Base-by-base conservation (phyloP, 1,140 invertebrate species). In the Metaphire vulgaris region DNA sequence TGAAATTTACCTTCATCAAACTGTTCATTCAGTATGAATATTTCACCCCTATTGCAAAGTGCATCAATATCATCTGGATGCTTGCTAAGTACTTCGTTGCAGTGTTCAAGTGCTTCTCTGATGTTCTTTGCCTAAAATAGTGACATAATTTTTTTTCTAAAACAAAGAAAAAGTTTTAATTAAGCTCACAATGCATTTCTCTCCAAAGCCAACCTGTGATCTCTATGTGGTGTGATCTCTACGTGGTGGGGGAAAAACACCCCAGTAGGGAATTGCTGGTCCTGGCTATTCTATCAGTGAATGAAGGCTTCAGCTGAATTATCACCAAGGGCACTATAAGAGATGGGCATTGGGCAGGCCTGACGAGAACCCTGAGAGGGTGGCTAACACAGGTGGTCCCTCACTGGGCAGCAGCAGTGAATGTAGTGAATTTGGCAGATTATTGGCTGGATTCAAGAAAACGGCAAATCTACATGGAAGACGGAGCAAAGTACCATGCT, bases 11-110 rank as follows among this genome's bases (percentile, higher is more conserved):
- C 93, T 89, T 97, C 93, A 81, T 97, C 94, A 85, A 90, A 98
- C 89, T 97, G 90, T 85, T 98, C 96, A 68, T 91, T 91, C 2
- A 90, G 89, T 31, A 99, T 88, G 85, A 97, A 92, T 21, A 95
- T 94, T 82, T 99, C 97, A 0, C 92, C 98, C 81, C 92, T 89
- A 86, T 99, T 94, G 86, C 94, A 96, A 69, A 95, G 89, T 34
- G 94, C 86, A 76, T 92, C 89, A 1, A 92, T 87, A 79, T 88
- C 88, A 77, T 91, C 89, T 73, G 86, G 84, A 79, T 90, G 89
- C 74, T 95, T 89, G 75, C 91, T 88, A 69, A 98, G 82, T 14
- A 96, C 94, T 76, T 91, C 89, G 70, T 90, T 90, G 86, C 98
- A 99, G 72, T 90, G 88, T 41, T 88, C 87, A 67, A 99, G 87